These are phyloP conservation scores for Bagarius yarrelli DNA, from an alignment of 2,113 vertebrate species.

Conservation along the genomic window DNA sequence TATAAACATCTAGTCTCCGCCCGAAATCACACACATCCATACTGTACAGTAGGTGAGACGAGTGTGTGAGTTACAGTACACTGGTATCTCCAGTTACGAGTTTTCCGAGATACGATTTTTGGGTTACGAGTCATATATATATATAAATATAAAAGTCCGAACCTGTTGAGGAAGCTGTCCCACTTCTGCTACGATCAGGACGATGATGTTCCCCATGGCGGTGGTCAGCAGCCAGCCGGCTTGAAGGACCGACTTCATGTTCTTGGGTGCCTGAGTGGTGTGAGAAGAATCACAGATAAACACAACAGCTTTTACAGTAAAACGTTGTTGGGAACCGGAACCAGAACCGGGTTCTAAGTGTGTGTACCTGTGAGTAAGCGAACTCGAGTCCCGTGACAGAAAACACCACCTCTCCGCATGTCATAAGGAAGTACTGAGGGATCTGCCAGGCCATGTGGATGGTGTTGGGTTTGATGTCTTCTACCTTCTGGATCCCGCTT, in stretches of 20 bases:
- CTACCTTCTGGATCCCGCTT: constrained; percentile 30
- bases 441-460: constrained; percentile 93
- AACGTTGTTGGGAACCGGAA: background rate
- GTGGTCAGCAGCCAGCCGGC: constrained; percentile 91
- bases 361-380: constrained; percentile 90
- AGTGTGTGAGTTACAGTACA: no score
- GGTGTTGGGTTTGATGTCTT: constrained; percentile 78
- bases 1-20: no score
- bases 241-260: constrained; percentile 96
- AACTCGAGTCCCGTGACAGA: constrained; percentile 93
- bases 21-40: no score
- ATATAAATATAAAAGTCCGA: background rate
- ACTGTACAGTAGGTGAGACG: no score
- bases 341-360: background rate
- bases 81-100: no score
- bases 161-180: constrained; percentile 79
- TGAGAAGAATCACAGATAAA: background rate
- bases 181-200: constrained; percentile 85
- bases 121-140: no score
- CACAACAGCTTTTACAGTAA: background rate
- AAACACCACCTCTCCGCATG: constrained; percentile 87
- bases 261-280: constrained; percentile 82
- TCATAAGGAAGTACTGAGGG: constrained; percentile 92
- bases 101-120: no score
- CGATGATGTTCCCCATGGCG: constrained; percentile 90